Evolutionary conservation across 2,888 invertebrate species (phyloP).

Genomic region (Sepiola atlantica): DNA sequence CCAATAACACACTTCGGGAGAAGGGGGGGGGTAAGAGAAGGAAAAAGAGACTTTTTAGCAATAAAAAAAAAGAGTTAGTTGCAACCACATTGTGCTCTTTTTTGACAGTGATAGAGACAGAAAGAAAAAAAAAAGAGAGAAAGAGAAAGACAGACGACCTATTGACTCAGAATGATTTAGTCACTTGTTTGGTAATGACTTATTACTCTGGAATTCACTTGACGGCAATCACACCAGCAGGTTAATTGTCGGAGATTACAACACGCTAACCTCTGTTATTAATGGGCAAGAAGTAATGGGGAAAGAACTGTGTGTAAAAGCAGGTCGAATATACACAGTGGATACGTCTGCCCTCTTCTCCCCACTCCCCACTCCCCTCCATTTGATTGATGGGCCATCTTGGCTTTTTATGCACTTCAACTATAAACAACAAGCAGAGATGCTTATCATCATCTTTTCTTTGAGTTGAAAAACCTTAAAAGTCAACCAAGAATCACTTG

Average conservation of each 20-base stretch:
- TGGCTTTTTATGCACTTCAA: background rate
- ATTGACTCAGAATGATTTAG: background rate
- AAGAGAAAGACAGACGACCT: background rate
- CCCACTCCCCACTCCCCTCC: no score
- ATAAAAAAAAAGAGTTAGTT: background rate
- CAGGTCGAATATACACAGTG: background rate
- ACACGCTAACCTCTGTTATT: background rate
- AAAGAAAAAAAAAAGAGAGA: no score
- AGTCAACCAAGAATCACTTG: no score
- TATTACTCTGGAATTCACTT: conserved; percentile 8
- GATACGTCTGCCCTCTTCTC: background rate
- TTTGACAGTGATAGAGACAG: no score
- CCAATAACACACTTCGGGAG: background rate
- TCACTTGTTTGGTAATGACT: conserved; percentile 4
- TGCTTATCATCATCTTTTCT: no score
- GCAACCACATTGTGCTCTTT: background rate
- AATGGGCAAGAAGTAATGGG: background rate
- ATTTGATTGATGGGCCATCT: background rate
- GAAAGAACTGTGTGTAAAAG: background rate
- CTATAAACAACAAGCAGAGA: no score
- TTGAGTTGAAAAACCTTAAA: no score
- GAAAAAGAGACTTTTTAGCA: background rate
- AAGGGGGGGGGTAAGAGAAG: background rate
- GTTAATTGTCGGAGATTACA: conserved; percentile 15
- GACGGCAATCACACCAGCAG: background rate